Conservation (phyloP, 2,888 invertebrate species). For the Didymodactylos carnosus region DNA sequence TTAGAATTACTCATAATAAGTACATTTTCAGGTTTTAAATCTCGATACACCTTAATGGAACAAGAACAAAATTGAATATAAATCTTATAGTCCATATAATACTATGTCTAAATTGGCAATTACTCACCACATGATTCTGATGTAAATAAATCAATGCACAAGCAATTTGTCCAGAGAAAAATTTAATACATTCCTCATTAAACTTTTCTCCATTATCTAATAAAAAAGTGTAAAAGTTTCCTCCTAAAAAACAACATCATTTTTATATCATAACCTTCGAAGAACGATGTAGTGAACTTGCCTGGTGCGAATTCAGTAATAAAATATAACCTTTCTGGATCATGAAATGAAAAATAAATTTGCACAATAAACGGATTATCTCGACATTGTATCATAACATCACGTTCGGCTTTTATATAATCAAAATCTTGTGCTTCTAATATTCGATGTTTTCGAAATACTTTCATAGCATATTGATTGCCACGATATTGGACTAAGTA, state of each 20-base stretch:
- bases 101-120: neutral
- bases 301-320: conserved; percentile 46
- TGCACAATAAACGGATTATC: conserved; percentile 43
- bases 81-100: neutral
- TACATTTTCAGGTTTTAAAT: conserved; percentile 45
- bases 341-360: conserved; percentile 45
- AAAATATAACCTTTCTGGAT: conserved; percentile 44
- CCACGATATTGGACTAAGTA: neutral
- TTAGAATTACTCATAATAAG: conserved; percentile 26
- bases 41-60: conserved; percentile 32
- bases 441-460: neutral
- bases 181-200: conserved; percentile 38
- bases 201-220: conserved; percentile 29
- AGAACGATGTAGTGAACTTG: no score
- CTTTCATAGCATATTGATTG: neutral
- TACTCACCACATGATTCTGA: conserved; percentile 37
- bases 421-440: neutral
- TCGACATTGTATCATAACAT: neutral
- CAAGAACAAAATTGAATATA: neutral
- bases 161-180: conserved; percentile 46
- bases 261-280: no score
- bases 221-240: conserved; percentile 37
- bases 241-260: no score
- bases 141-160: conserved; percentile 45
- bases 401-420: neutral